Conservation (phyloP, 2,888 invertebrate genomes). For the Agrilus mali region DNA sequence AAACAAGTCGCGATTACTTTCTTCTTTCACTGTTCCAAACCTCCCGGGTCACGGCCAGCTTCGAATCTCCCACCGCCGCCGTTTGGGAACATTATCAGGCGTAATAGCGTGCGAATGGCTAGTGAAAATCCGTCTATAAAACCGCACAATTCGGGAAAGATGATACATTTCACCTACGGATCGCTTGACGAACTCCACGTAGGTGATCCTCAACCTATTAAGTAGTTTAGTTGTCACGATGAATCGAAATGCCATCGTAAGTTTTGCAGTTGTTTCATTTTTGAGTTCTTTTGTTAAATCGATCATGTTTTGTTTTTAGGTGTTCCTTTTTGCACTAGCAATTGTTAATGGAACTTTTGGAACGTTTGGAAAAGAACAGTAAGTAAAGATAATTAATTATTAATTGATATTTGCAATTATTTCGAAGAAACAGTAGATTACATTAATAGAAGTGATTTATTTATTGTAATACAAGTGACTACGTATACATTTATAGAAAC, state of each 20-base stretch:
- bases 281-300: too few species aligned
- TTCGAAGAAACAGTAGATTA: neutral
- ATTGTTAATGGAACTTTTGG: slow-evolving; percentile 15
- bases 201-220: too few species aligned
- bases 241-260: too few species aligned
- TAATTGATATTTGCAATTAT: neutral
- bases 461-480: neutral
- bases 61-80: slow-evolving; percentile 14
- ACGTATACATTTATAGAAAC: too few species aligned
- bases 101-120: slow-evolving; percentile 6
- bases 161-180: neutral
- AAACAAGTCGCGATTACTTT: slow-evolving; percentile 10
- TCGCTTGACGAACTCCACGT: slow-evolving; percentile 10
- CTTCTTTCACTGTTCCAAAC: slow-evolving; percentile 16
- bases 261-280: too few species aligned
- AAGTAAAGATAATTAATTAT: slow-evolving; percentile 13
- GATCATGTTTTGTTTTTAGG: slow-evolving; percentile 13
- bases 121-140: slow-evolving; percentile 15
- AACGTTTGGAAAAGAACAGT: slow-evolving; percentile 25
- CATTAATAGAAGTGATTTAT: neutral
- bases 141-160: slow-evolving; percentile 8
- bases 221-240: too few species aligned
- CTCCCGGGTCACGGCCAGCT: slow-evolving; percentile 18
- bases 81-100: slow-evolving; percentile 8
- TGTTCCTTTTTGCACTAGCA: slow-evolving; percentile 14